Evolutionary conservation across 2,113 vertebrate species (phyloP).

Genomic region (Heptranchias perlo): DNA sequence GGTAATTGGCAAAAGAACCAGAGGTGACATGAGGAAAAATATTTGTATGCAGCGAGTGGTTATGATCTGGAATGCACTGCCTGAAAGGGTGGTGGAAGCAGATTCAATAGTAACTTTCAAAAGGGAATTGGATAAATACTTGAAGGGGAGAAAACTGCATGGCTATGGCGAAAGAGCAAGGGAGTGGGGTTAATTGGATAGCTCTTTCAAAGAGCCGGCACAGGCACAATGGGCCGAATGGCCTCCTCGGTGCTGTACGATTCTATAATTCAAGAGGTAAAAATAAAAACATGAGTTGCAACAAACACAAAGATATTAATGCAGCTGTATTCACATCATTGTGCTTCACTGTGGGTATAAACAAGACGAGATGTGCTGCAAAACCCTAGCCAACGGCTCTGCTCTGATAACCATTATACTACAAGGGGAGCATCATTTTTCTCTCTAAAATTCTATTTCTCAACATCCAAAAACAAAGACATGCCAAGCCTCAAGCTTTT

Average conservation of each 20-base stretch:
- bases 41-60: not conserved
- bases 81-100: not conserved
- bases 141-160: not conserved
- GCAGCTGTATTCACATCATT: not conserved
- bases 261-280: not conserved
- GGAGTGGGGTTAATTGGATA: not conserved
- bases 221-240: not conserved
- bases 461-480: conserved; percentile 1
- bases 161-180: not conserved
- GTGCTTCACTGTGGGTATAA: too few relatives aligned
- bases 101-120: not conserved
- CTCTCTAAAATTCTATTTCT: not conserved
- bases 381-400: not conserved
- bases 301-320: not conserved
- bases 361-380: not conserved
- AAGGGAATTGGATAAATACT: not conserved
- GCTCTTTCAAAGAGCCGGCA: not conserved
- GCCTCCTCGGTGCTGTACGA: not conserved
- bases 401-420: not conserved
- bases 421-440: not conserved
- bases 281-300: not conserved
- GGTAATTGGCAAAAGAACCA: not conserved
- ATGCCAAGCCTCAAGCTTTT: not conserved
- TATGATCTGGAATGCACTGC: not conserved
- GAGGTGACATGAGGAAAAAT: not conserved